These are phyloP conservation scores for Ctenopoma multispine DNA, from an alignment of 2,797 vertebrate genomes.

Conservation along the genomic window DNA sequence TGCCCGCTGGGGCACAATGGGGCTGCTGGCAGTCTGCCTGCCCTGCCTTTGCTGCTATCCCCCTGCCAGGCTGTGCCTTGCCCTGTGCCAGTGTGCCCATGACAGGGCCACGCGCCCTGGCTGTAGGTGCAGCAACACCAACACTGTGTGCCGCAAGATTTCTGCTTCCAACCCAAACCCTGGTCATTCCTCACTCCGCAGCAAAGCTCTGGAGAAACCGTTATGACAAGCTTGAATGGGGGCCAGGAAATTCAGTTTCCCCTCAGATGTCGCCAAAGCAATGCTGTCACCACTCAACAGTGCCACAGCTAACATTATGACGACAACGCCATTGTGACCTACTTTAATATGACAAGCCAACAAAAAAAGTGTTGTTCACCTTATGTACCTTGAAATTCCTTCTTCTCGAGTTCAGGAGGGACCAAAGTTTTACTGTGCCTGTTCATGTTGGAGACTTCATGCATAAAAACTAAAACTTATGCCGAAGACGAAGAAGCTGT, in stretches of 20 bases:
- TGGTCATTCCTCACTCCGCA: constrained; percentile 83
- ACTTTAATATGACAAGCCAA: constrained; percentile 43
- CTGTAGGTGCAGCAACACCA: constrained; percentile 96
- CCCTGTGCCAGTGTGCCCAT: constrained; percentile 91
- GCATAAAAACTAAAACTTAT: constrained; percentile 29
- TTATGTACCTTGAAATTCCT: constrained; percentile 64
- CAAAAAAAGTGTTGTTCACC: constrained; percentile 59
- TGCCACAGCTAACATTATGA: constrained; percentile 50
- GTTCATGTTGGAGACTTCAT: constrained; percentile 65
- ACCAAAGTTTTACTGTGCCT: constrained; percentile 80
- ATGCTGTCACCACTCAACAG: constrained; percentile 44
- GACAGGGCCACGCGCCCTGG: constrained; percentile 91
- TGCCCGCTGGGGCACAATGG: constrained; percentile 94
- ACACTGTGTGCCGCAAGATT: constrained; percentile 97
- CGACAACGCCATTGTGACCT: constrained; percentile 42
- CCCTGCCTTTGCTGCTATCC: constrained; percentile 99
- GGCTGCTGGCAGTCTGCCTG: constrained; percentile 90
- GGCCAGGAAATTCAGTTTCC: constrained; percentile 12
- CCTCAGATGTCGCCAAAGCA: constrained; percentile 57
- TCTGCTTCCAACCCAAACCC: constrained; percentile 84
- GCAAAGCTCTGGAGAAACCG: constrained; percentile 93
- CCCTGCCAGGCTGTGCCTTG: constrained; percentile 94
- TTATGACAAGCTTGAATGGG: constrained; percentile 87
- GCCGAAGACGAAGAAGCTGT: constrained; percentile 38
- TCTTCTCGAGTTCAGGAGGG: constrained; percentile 72